Percentiles rank a stretch among this genome's conserved stretches.
These are phyloP conservation scores for Pseudochromis fuscus DNA, from an alignment of 2,797 vertebrate genomes.

Conservation along the genomic window DNA sequence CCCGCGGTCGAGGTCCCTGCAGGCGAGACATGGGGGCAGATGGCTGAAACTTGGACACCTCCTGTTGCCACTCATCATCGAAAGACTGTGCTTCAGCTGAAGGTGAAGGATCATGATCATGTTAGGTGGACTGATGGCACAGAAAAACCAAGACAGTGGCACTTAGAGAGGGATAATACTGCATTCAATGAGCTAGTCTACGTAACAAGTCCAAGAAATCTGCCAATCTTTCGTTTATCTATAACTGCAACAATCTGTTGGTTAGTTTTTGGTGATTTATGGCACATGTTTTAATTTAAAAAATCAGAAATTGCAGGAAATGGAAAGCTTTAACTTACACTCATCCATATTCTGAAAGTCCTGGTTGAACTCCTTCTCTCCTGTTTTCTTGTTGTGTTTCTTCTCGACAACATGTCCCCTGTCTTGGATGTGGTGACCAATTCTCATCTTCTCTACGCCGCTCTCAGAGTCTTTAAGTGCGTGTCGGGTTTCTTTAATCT, in stretches of 20 bases:
- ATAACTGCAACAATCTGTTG: background rate
- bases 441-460: slow-evolving; percentile 91
- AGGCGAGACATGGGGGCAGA: slow-evolving; percentile 64
- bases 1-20: slow-evolving; percentile 73
- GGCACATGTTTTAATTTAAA: no score
- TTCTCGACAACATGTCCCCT: slow-evolving; percentile 91
- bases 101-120: slow-evolving; percentile 24
- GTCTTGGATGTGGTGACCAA: slow-evolving; percentile 95
- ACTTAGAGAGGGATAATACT: background rate
- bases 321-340: slow-evolving; percentile 80
- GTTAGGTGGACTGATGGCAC: slow-evolving; percentile 26
- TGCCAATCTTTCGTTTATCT: background rate
- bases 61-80: slow-evolving; percentile 91
- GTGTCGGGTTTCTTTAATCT: slow-evolving; percentile 93
- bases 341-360: slow-evolving; percentile 97
- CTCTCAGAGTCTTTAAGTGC: slow-evolving; percentile 92
- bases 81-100: slow-evolving; percentile 92
- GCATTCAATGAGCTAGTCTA: background rate
- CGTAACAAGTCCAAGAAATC: background rate
- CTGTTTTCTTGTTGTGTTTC: slow-evolving; percentile 91
- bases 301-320: no score
- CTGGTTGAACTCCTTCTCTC: slow-evolving; percentile 92
- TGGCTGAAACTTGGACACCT: slow-evolving; percentile 86
- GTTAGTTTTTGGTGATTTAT: no score
- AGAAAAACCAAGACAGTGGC: background rate